A percentile compares a stretch with the other conserved stretches of the same genome.
Conservation (phyloP, 2,113 vertebrate genomes). For the Nesoenas mayeri region DNA sequence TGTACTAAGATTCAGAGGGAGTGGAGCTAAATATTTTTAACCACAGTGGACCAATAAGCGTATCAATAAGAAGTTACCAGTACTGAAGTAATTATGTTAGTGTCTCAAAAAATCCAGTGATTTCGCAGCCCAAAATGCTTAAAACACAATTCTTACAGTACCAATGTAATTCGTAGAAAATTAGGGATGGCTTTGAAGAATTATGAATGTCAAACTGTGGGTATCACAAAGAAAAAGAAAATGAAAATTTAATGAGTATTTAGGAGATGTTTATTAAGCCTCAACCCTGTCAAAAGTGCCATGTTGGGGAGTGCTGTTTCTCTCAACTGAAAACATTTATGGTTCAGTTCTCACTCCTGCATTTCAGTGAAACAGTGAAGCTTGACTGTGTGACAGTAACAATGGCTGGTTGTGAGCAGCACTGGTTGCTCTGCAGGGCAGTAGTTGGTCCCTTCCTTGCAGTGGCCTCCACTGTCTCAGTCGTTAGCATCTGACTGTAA, state of each 20-base stretch:
- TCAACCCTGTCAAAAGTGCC: not conserved
- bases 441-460: not conserved
- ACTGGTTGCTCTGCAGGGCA: rapidly evolving
- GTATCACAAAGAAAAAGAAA: not conserved
- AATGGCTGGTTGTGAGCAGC: not conserved
- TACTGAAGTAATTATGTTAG: not conserved
- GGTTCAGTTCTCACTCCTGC: not conserved
- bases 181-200: not conserved
- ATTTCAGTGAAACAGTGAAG: not conserved
- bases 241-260: not conserved
- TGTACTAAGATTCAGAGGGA: not conserved
- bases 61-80: not conserved
- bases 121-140: not conserved
- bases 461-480: not conserved
- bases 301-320: not conserved
- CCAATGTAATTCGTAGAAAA: not conserved
- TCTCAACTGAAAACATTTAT: not conserved
- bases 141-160: not conserved
- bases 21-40: not conserved
- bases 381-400: rapidly evolving
- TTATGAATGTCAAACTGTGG: not conserved
- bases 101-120: not conserved
- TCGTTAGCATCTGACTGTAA: not conserved
- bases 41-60: not conserved
- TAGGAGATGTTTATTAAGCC: not conserved